Conservation (phyloP, 2,113 vertebrate genomes). For the Pyxicephalus adspersus region DNA sequence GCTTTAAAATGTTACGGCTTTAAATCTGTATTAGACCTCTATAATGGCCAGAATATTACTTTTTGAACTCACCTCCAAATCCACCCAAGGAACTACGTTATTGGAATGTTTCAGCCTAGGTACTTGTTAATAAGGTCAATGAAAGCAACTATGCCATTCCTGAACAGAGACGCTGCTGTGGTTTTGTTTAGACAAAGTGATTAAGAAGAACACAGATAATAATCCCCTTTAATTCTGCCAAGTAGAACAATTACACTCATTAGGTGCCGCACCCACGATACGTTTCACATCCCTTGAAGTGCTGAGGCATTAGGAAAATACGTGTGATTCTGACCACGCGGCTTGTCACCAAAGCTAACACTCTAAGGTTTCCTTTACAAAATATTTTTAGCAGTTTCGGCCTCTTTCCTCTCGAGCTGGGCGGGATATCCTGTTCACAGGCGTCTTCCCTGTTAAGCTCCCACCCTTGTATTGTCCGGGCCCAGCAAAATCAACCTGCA, state of each 20-base stretch:
- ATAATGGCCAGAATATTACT: too few species aligned
- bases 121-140: too few species aligned
- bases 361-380: conserved; percentile 25
- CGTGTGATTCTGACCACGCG: neutral
- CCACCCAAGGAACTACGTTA: too few species aligned
- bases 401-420: conserved; percentile 36
- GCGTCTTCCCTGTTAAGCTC: conserved; percentile 35
- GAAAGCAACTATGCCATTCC: too few species aligned
- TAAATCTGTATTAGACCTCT: too few species aligned
- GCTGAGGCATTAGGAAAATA: conserved; percentile 5
- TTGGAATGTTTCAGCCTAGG: too few species aligned
- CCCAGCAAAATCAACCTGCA: conserved; percentile 33
- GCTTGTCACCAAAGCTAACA: conserved; percentile 30
- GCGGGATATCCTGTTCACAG: conserved; percentile 49
- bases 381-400: conserved; percentile 48
- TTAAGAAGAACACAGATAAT: neutral
- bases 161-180: too few species aligned
- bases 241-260: neutral
- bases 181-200: neutral
- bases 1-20: too few species aligned
- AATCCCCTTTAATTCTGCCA: neutral
- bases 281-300: neutral
- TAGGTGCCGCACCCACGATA: neutral
- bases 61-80: too few species aligned
- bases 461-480: conserved; percentile 36